A percentile compares a stretch with the other conserved stretches of the same genome.
phyloP scores from a whole-genome alignment of 2,888 invertebrate species.

The Tinea trinotella region DNA sequence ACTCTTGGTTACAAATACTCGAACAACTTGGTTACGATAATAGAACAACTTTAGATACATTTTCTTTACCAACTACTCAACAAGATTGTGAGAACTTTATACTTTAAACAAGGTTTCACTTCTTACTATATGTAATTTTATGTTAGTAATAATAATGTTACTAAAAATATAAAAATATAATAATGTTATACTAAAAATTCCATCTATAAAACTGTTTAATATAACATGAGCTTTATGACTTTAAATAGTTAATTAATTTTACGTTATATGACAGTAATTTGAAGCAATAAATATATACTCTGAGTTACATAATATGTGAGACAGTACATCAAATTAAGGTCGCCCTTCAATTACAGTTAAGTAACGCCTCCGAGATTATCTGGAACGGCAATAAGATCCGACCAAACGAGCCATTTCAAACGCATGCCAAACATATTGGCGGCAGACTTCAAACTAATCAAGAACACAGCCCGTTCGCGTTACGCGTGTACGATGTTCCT shows the following conservation, averaged over 20 bases:
- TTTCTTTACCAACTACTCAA: background rate
- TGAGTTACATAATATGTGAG: background rate
- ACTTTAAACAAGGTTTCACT: too few relatives aligned
- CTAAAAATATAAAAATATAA: too few relatives aligned
- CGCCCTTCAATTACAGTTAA: slow-evolving; percentile 17
- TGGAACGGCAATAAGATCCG: slow-evolving; percentile 15
- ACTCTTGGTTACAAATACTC: too few relatives aligned
- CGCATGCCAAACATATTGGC: slow-evolving; percentile 52
- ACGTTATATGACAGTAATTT: background rate
- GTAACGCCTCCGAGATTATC: slow-evolving; percentile 19
- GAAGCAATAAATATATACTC: background rate
- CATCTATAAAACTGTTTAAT: too few relatives aligned
- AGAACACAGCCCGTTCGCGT: slow-evolving; percentile 56
- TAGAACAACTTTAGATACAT: background rate
- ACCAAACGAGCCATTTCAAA: slow-evolving; percentile 14
- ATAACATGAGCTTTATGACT: too few relatives aligned
- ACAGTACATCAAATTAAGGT: slow-evolving; percentile 15
- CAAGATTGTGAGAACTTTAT: background rate
- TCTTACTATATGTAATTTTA: too few relatives aligned
- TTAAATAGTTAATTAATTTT: background rate
- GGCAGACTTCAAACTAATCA: slow-evolving; percentile 68
- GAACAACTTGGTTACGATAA: background rate
- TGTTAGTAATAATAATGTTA: too few relatives aligned
- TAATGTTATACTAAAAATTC: too few relatives aligned
- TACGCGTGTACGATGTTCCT: slow-evolving; percentile 64